Evolutionary conservation across 2,888 invertebrate species (phyloP).

Genomic region (Lampropteryx suffumata): DNA sequence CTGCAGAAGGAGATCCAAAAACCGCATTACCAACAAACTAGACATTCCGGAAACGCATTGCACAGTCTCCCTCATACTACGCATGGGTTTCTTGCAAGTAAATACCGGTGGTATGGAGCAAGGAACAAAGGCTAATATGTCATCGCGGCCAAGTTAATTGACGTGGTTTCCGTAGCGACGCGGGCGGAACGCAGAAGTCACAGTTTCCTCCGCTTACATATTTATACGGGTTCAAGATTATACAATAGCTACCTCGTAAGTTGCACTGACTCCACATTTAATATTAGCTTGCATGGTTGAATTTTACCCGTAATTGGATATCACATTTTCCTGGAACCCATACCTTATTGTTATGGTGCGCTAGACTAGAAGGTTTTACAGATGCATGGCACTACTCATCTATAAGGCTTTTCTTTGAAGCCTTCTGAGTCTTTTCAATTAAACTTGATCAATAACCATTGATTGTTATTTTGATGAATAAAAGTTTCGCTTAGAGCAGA

Average conservation of each 20-base stretch:
- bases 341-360: constrained; percentile 1
- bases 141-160: constrained; percentile 80
- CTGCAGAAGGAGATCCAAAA: constrained; percentile 14
- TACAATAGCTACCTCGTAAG: constrained; percentile 23
- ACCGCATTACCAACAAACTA: constrained; percentile 27
- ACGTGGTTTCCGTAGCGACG: constrained; percentile 79
- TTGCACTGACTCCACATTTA: constrained; percentile 35
- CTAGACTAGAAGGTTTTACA: constrained; percentile 11
- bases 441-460: too few species aligned
- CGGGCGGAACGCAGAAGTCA: constrained; percentile 76
- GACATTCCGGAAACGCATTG: constrained; percentile 33
- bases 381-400: too few species aligned
- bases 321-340: constrained; percentile 30
- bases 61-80: constrained; percentile 33
- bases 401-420: too few species aligned
- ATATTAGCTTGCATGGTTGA: constrained; percentile 35
- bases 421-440: too few species aligned
- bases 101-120: constrained; percentile 52
- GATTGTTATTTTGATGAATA: too few species aligned
- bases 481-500: too few species aligned
- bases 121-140: constrained; percentile 81
- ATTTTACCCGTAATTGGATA: constrained; percentile 38
- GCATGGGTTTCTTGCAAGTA: constrained; percentile 59
- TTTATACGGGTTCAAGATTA: constrained; percentile 55
- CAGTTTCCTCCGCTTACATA: constrained; percentile 75